Evolutionary conservation across 92 coral and sea anemone species (phyloP), one percentile per base, ranked within the genome.

Genomic region (Parazoanthus swiftii): DNA sequence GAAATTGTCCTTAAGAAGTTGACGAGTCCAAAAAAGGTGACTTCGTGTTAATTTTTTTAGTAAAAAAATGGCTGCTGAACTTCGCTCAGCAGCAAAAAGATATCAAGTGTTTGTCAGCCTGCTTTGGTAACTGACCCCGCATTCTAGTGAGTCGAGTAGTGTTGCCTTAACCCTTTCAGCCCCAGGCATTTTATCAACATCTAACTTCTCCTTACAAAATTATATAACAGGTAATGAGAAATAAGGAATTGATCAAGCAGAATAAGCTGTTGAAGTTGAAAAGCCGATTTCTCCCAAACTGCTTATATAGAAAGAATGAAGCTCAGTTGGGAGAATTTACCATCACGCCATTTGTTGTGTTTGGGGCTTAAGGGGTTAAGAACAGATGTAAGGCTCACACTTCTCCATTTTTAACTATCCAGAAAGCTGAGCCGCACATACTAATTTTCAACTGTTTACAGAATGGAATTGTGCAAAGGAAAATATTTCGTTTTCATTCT

Each of bases 1-100:
- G 85, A 92, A 80, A 76, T 86, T 46, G 76, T 89, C 18, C 89
- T 97, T 23, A 51, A 70, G 66, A 93, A 85, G 70, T 68, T 97
- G 29, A 91, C 92, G 38, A 91, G 88, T 71, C 95, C 97, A 65
- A 81, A 88, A 50, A 85, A 92, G 98, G 99, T 96, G 81, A 76
- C 35, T 26, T 20, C 5, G 25, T 42, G 79, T 54, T 6, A 38
- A 4, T 33, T 73, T 73, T 76, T 54, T 20, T 13, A 20, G 13
- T 1, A 0, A 51, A 6, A 51, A 9, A 46, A 46, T 51, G 16
- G 58, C 58, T 51, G 58, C 58, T 51, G 16, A 51, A 10, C 59
- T 13, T 3, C 59, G 21, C 26, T 63, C 26, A 63, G 8, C 70
- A 58, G 66, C 18, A 58, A 58, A 58, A 58, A 58, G 21, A 3